Base-by-base conservation (phyloP, 2,888 invertebrate species). In the Apocheima hispidaria region DNA sequence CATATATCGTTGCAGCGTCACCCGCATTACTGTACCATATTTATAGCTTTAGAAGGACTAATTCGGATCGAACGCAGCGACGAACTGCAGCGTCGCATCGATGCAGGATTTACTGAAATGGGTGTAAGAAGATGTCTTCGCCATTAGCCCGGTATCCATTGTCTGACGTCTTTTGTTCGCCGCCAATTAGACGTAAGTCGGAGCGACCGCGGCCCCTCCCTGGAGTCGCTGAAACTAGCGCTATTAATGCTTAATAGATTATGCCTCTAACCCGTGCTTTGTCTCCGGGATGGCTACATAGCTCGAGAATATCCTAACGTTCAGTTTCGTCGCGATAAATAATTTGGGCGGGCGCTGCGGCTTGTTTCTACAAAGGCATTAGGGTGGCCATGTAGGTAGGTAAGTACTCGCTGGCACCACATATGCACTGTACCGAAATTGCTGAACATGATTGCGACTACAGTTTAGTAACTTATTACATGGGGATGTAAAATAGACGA, bases 211-310 rank as follows among this genome's bases (percentile, higher is more conserved):
- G 61, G 66, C 65, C 60, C 67, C 65, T 69, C 77, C 43, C 66
- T 10, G 21, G 30, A 46, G 30, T 30, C 66, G 69, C 70, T 57
- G 69, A 66, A 65, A 54, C 61, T 60, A 59, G 53, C 46, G 63
- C 68, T 56, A 84, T 86, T 87, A 87, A 86, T 84, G 81, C 82
- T 82, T 85, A 85, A 87, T 86, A 87, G 84, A 84, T 87, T 83
- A 86, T 77, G 78, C 80, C 75, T 82, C 74, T 76, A 38, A n/a
- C 49, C 40, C 50, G 40, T 66, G 79, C 84, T 85, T 84, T 84
- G 84, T 86, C 78, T 81, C 66, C 58, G 26, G 65, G 67, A 72
- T 66, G 28, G 66, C 71, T 68, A 70, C 66, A 65, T 69, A 73
- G 71, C 71, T 74, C 67, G 49, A 44, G 63, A 68, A 73, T 74